A percentile compares a stretch with the other conserved stretches of the same genome.
Conservation (phyloP, 2,113 vertebrate species). For the Microcebus murinus region DNA sequence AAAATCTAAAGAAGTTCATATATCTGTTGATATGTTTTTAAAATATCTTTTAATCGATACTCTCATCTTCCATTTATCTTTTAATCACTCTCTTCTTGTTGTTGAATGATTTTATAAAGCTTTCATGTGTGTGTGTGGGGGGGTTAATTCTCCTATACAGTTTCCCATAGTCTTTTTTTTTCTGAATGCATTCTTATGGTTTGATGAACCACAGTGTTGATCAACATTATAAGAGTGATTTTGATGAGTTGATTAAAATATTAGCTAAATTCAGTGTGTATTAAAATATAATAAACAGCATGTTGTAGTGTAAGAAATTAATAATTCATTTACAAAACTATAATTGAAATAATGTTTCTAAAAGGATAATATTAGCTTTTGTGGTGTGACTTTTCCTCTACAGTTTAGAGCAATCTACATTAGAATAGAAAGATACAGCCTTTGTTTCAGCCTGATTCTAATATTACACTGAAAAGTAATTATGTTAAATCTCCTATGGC, state of each 20-base stretch:
- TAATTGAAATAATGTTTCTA: not conserved
- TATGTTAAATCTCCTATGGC: not conserved
- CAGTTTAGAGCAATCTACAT: not conserved
- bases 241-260: constrained; percentile 25
- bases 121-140: not conserved
- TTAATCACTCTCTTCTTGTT: not conserved
- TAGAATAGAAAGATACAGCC: not conserved
- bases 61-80: not conserved
- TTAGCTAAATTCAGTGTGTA: constrained; percentile 22
- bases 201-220: not conserved
- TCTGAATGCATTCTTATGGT: not conserved
- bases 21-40: not conserved
- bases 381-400: not conserved
- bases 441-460: not conserved
- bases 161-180: not conserved
- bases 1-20: not conserved
- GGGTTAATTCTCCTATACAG: not conserved
- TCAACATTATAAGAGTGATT: not conserved
- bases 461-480: not conserved
- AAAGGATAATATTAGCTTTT: constrained; percentile 15
- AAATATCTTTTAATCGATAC: not conserved
- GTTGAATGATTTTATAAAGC: not conserved
- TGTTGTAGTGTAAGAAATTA: not conserved
- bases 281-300: not conserved
- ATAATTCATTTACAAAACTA: not conserved